phyloP scores from a whole-genome alignment of 2,113 vertebrate species.

The Ellobius talpinus region DNA sequence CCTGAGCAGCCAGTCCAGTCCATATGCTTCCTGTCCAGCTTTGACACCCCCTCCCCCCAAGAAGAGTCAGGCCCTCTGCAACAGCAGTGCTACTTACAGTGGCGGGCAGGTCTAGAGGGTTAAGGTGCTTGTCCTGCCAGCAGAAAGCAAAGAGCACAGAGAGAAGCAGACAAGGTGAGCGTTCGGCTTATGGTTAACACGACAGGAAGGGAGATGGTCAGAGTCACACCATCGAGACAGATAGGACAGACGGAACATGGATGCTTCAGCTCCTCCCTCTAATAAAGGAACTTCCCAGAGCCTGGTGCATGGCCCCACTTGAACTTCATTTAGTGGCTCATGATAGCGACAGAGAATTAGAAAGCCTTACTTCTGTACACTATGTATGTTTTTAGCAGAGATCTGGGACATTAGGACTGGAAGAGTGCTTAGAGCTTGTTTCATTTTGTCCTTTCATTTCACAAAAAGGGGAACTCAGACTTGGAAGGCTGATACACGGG shows the following conservation, averaged over 20 bases:
- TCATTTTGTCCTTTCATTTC: neutral
- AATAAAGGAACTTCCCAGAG: neutral
- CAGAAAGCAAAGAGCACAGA: slow-evolving; percentile 90
- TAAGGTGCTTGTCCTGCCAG: slow-evolving; percentile 94
- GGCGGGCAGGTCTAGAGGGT: slow-evolving; percentile 95
- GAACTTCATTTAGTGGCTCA: neutral
- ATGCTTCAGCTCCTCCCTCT: slow-evolving; percentile 23
- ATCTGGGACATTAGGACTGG: neutral
- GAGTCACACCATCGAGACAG: slow-evolving; percentile 83
- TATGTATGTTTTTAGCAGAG: neutral
- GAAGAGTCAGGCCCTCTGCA: slow-evolving; percentile 72
- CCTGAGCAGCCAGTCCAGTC: neutral
- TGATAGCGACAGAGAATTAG: neutral
- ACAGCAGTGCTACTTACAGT: slow-evolving; percentile 93
- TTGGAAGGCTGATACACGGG: neutral
- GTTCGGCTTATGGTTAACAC: slow-evolving; percentile 81
- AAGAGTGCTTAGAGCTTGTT: neutral
- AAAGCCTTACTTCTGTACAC: neutral
- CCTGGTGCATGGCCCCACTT: neutral
- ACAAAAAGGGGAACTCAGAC: neutral
- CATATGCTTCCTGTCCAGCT: neutral
- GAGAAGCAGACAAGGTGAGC: slow-evolving; percentile 89
- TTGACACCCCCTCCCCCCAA: slow-evolving; percentile 39
- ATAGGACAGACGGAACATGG: slow-evolving; percentile 74
- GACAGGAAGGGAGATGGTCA: slow-evolving; percentile 80